Conservation (phyloP, 2,113 vertebrate species). For the Morone chrysops region DNA sequence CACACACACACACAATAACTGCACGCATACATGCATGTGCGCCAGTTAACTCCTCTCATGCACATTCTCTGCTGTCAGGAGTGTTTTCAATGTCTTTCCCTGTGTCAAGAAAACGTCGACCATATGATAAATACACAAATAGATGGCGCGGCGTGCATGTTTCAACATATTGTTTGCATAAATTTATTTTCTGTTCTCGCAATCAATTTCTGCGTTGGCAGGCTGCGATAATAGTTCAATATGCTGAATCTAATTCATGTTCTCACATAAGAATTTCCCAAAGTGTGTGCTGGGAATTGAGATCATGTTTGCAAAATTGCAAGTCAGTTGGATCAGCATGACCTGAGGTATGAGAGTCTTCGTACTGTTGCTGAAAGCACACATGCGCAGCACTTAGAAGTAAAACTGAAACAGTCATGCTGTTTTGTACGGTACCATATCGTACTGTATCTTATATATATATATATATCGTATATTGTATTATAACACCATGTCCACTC, state of each 20-base stretch:
- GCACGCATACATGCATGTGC: conserved; percentile 36
- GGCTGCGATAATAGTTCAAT: conserved; percentile 40
- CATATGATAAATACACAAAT: conserved; percentile 76
- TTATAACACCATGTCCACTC: no score
- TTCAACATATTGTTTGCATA: conserved; percentile 72
- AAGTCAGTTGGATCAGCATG: not conserved
- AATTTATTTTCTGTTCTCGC: conserved; percentile 50
- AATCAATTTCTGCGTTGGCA: conserved; percentile 40
- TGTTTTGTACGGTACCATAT: not conserved
- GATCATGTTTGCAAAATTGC: not conserved
- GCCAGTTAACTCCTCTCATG: conserved; percentile 56
- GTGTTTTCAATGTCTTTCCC: conserved; percentile 62
- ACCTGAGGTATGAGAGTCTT: not conserved
- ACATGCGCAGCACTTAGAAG: not conserved
- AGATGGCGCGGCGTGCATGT: conserved; percentile 50
- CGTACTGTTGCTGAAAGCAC: not conserved
- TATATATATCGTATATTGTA: no score
- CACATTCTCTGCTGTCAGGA: conserved; percentile 69
- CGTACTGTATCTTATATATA: no score
- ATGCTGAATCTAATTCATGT: conserved; percentile 21
- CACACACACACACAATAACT: conserved; percentile 55
- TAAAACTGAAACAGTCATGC: not conserved
- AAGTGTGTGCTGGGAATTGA: conserved; percentile 12
- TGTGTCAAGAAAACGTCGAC: conserved; percentile 71
- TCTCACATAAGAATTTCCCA: conserved; percentile 21